Conservation (phyloP, 2,888 invertebrate genomes). For the Drosophila leonis region DNA sequence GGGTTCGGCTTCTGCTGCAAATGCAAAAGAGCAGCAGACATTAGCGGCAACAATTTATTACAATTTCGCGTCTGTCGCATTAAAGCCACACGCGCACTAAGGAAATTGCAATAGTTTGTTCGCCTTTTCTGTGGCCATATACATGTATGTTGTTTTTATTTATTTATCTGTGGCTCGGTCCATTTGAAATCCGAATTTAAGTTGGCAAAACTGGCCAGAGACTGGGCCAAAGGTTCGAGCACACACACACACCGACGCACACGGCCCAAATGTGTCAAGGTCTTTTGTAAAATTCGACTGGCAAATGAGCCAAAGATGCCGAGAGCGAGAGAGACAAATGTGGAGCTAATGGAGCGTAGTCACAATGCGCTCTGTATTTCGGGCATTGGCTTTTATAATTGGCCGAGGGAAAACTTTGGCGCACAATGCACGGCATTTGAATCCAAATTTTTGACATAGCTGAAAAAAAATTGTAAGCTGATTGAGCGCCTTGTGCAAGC, state of each 20-base stretch:
- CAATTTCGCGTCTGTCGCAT: constrained; percentile 37
- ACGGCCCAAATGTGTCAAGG: constrained; percentile 76
- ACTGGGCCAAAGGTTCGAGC: constrained; percentile 50
- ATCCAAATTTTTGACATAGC: constrained; percentile 47
- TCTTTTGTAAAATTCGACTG: constrained; percentile 70
- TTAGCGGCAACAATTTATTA: constrained; percentile 64
- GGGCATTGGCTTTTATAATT: constrained; percentile 56
- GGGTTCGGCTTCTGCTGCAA: constrained; percentile 32
- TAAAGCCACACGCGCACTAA: constrained; percentile 40
- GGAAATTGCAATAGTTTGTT: constrained; percentile 58
- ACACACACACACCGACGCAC: constrained; percentile 37
- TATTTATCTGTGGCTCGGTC: constrained; percentile 42
- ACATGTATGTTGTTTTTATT: constrained; percentile 8
- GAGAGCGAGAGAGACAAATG: constrained; percentile 12
- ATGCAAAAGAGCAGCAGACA: constrained; percentile 53
- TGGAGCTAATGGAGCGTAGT: constrained; percentile 46
- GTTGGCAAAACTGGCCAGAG: constrained; percentile 33
- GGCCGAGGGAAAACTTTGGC: constrained; percentile 63
- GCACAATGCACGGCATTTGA: constrained; percentile 69
- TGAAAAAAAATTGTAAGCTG: constrained; percentile 33
- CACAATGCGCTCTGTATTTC: constrained; percentile 31
- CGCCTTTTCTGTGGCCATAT: constrained; percentile 19
- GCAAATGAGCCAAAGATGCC: constrained; percentile 65
- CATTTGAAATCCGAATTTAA: constrained; percentile 48
- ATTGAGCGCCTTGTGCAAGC: constrained; percentile 70